phyloP scores from a whole-genome alignment of 2,113 vertebrate genomes.

The Podarcis cretensis region DNA sequence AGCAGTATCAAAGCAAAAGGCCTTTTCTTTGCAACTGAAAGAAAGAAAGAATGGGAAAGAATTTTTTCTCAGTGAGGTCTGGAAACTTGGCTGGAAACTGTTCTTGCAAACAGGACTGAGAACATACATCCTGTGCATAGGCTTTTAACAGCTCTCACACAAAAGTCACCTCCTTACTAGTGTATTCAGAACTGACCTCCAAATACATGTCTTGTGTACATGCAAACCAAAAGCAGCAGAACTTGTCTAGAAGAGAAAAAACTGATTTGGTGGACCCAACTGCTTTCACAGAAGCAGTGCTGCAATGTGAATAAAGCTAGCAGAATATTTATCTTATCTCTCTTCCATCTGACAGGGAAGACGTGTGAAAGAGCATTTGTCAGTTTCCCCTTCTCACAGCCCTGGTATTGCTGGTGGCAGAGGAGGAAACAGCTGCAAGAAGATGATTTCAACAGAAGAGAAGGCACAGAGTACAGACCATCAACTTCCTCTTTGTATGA shows the following conservation, averaged over 20 bases:
- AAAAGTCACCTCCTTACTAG: too few species aligned
- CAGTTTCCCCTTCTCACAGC: not conserved
- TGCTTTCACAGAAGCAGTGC: not conserved
- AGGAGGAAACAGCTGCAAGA: conserved; percentile 20
- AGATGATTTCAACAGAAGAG: not conserved
- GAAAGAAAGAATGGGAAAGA: not conserved
- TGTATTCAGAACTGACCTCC: not conserved
- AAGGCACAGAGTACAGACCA: not conserved
- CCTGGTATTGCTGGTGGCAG: not conserved
- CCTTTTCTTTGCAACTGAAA: too few species aligned
- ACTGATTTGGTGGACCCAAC: not conserved
- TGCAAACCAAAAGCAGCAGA: not conserved
- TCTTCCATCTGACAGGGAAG: not conserved
- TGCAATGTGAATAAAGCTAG: not conserved
- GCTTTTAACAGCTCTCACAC: not conserved
- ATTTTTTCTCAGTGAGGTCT: not conserved
- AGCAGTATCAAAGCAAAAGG: not conserved
- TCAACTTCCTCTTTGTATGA: not conserved
- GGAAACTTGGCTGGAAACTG: not conserved
- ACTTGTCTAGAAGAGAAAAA: not conserved
- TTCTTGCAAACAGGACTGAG: not conserved
- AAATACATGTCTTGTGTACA: not conserved
- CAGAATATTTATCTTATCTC: not conserved
- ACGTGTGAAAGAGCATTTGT: not conserved
- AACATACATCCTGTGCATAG: not conserved